phyloP scores from a whole-genome alignment of 1,140 invertebrate genomes.

The Drosophila simulans region DNA sequence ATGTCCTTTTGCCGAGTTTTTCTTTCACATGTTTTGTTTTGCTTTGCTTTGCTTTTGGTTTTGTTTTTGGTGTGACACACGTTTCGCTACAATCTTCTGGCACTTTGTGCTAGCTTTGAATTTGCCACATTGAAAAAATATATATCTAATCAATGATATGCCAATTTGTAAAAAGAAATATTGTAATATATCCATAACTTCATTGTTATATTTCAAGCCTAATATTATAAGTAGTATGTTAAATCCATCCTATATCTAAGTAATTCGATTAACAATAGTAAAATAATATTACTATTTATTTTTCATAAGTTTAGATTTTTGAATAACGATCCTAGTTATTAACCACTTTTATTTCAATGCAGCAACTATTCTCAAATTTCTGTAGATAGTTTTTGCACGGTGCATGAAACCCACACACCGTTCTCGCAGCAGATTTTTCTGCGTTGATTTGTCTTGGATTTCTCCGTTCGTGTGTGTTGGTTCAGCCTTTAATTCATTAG shows the following conservation, averaged over 20 bases:
- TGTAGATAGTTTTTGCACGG: not conserved
- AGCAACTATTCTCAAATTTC: not conserved
- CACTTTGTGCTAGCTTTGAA: constrained; percentile 25
- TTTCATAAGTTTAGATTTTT: not conserved
- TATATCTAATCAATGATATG: not conserved
- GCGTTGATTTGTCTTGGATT: constrained; percentile 58
- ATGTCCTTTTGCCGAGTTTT: constrained; percentile 30
- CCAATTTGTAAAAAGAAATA: not conserved
- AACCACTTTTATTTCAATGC: no score
- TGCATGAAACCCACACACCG: constrained; percentile 1
- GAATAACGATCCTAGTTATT: no score
- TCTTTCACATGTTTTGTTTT: constrained; percentile 25
- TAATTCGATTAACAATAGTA: no score
- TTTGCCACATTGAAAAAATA: constrained; percentile 10
- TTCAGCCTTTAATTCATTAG: constrained; percentile 66
- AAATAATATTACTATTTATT: no score
- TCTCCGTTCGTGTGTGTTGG: constrained; percentile 39
- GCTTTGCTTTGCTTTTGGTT: constrained; percentile 15
- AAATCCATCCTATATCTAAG: no score
- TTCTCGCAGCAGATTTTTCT: constrained; percentile 32
- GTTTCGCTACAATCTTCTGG: constrained; percentile 41
- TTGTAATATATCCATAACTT: not conserved
- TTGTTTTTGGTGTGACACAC: constrained; percentile 47
- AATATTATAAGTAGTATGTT: no score
- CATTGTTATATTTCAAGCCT: not conserved